A percentile compares a stretch with the other conserved stretches of the same genome.
Evolutionary conservation across 2,797 vertebrate species (phyloP).

Genomic region (Intellagama lesueurii): DNA sequence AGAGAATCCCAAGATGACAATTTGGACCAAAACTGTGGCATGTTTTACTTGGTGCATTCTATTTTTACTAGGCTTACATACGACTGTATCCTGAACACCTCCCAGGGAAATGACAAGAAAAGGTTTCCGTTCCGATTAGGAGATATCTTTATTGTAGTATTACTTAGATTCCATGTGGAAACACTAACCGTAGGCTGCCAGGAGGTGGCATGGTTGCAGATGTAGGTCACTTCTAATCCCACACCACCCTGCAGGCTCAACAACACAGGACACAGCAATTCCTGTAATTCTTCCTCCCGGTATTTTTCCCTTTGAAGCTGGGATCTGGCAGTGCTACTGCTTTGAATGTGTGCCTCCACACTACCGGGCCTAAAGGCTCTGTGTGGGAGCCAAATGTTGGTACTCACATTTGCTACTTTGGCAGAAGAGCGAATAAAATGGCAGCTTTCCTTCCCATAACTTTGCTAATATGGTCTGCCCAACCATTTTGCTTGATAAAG

Average conservation of each 20-base stretch:
- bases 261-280: not conserved
- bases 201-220: not conserved
- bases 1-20: not conserved
- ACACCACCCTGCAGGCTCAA: conserved; percentile 14
- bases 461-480: conserved; percentile 28
- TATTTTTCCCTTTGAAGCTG: not conserved
- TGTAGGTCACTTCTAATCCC: conserved; percentile 1
- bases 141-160: not conserved
- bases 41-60: not conserved
- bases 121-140: not conserved
- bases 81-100: not conserved
- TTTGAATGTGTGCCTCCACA: not conserved
- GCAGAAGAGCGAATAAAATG: conserved; percentile 11
- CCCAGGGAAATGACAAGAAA: not conserved
- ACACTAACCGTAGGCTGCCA: not conserved
- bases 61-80: not conserved
- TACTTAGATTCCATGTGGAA: not conserved
- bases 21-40: not conserved
- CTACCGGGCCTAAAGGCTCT: conserved; percentile 1
- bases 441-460: not conserved
- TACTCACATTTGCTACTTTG: conserved; percentile 3
- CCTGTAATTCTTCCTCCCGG: not conserved
- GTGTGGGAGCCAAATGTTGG: not conserved
- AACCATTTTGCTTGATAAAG: conserved; percentile 29
- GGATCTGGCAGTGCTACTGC: not conserved